Evolutionary conservation across 2,797 vertebrate species (phyloP), one percentile per base, ranked within the genome.

Genomic region (Apogon hyalosoma): DNA sequence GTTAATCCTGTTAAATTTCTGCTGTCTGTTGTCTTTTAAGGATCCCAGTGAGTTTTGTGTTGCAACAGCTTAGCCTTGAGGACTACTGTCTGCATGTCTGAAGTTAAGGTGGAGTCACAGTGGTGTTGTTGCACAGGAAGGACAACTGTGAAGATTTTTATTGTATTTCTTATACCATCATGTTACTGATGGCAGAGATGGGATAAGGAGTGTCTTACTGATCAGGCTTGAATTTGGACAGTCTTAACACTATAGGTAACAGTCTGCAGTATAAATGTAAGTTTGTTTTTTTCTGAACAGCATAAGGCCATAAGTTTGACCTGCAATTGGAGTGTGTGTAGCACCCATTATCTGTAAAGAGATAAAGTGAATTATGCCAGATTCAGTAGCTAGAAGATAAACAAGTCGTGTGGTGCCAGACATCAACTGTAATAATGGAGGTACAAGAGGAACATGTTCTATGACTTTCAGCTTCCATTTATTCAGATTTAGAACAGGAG

Each of bases 271-370:
- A 36, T 2, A 10, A 36, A 36, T 36, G 2, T 36, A 36, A 8
- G 7, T 36, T 36, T 36, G 33, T 10, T 36, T 36, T 9, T 28
- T 28, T 28, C 5, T 28, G 24, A 47, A 41, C 33, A 51, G 15
- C 55, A 75, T 72, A 63, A 66, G 41, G 39, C 41, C 24, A 18
- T 36, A 67, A 18, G 9, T 58, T 69, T 58, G 40, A 73, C 60
- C 16, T 10, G 3, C 16, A 36, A 28, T 40, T 68, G 73, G 15
- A 4, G 57, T 60, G 40, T 45, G 39, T 49, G 8, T 14, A 36
- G 19, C 39, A 43, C 8, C 45, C 49, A 28, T 68, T 62, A 71
- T 41, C 12, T 36, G 33, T 5, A 16, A 41, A n/a, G 21, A 38
- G n/a, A 39, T 10, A 1, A 54, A 15, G n/a, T 47, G 41, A 31